These are phyloP conservation scores for Philonicus albiceps DNA, from an alignment of 2,888 invertebrate genomes.

Conservation along the genomic window DNA sequence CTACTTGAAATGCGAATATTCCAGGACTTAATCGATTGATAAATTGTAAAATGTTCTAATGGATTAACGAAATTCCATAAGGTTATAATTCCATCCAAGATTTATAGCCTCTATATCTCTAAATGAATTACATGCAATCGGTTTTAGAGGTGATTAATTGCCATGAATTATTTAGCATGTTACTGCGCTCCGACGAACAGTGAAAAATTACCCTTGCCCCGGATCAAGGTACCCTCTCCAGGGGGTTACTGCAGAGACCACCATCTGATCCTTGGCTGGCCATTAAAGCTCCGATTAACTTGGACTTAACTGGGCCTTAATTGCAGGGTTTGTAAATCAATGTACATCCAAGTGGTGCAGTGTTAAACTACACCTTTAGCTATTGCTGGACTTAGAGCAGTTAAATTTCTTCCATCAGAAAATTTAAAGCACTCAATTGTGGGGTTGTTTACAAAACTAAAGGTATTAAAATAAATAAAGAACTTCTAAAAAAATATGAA, in stretches of 20 bases:
- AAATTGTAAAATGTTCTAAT: slow-evolving; percentile 3
- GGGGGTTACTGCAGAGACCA: background rate
- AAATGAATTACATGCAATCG: slow-evolving; percentile 27
- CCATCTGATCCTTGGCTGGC: background rate
- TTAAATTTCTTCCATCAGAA: background rate
- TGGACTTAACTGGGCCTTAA: background rate
- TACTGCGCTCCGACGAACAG: background rate
- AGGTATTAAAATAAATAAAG: too few relatives aligned
- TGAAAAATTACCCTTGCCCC: background rate
- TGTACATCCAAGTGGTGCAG: background rate
- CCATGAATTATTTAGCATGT: slow-evolving; percentile 8
- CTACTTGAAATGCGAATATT: background rate
- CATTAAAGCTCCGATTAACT: background rate
- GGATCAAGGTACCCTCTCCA: background rate
- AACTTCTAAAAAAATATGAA: too few relatives aligned
- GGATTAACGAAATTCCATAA: slow-evolving; percentile 12
- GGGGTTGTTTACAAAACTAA: too few relatives aligned
- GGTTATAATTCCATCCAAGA: slow-evolving; percentile 11
- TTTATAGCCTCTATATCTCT: background rate
- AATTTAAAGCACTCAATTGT: background rate
- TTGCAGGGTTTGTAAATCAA: background rate
- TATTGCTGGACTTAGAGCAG: background rate
- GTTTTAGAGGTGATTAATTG: slow-evolving; percentile 11
- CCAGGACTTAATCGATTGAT: slow-evolving; percentile 5
- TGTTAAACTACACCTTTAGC: background rate